phyloP scores from a whole-genome alignment of 2,888 invertebrate genomes.

The Lycaena phlaeas region DNA sequence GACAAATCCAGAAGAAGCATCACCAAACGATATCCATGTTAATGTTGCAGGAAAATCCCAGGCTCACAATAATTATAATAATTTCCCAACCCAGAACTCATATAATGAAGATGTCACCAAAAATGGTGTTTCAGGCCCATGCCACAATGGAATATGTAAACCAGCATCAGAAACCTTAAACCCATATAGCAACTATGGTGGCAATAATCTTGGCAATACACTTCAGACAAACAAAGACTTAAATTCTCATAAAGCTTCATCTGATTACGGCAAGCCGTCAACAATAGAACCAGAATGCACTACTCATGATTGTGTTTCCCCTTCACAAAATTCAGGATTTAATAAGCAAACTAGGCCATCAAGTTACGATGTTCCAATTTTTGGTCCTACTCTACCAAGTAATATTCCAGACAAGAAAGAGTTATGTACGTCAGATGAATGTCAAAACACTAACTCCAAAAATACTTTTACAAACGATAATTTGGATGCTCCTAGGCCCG shows the following conservation, averaged over 20 bases:
- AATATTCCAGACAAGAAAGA: conserved; percentile 13
- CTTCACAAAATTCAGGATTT: conserved; percentile 13
- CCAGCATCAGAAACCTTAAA: neutral
- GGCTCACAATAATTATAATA: neutral
- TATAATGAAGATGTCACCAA: neutral
- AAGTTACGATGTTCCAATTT: conserved; percentile 29
- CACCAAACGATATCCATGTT: conserved; percentile 9
- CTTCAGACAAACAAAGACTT: neutral
- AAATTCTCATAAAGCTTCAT: conserved; percentile 26
- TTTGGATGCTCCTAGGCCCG: no score
- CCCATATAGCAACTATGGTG: neutral
- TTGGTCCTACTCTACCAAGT: conserved; percentile 14
- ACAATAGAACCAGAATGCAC: conserved; percentile 31
- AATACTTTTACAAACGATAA: conserved; percentile 6
- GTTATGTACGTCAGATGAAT: conserved; percentile 18
- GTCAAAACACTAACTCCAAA: conserved; percentile 9
- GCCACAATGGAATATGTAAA: conserved; percentile 4
- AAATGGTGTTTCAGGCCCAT: neutral
- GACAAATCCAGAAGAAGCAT: neutral
- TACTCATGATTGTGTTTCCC: conserved; percentile 21
- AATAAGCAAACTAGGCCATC: conserved; percentile 24
- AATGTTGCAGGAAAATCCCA: conserved; percentile 7
- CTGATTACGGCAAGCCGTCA: conserved; percentile 37
- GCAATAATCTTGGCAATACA: conserved; percentile 1
- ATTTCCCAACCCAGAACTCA: neutral